Conservation (phyloP, 2,888 invertebrate species). For the Acleris literana region DNA sequence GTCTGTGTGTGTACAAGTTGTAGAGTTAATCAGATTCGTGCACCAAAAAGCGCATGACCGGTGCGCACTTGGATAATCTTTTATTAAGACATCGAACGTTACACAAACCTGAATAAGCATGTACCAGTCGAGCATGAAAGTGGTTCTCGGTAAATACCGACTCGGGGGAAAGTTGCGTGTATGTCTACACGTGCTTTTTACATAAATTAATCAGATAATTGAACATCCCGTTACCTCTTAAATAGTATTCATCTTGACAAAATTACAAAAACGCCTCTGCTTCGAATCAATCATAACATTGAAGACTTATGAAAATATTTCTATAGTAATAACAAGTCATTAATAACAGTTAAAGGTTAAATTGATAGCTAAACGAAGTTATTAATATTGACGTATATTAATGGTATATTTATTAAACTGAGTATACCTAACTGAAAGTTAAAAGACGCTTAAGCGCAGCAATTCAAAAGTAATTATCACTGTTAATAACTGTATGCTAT, state of each 20-base stretch:
- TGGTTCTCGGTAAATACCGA: constrained; percentile 45
- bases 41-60: constrained; percentile 3
- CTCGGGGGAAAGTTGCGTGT: constrained; percentile 37
- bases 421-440: constrained; percentile 26
- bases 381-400: constrained; percentile 28
- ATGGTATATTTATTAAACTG: constrained; percentile 32
- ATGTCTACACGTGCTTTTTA: constrained; percentile 32
- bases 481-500: constrained; percentile 30
- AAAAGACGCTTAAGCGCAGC: constrained; percentile 5
- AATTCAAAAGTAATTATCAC: constrained; percentile 26
- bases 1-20: not conserved
- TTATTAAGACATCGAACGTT: constrained; percentile 36
- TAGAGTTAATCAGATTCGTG: constrained; percentile 9
- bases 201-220: constrained; percentile 30
- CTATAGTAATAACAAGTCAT: constrained; percentile 21
- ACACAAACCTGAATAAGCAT: constrained; percentile 34
- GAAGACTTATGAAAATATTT: constrained; percentile 12
- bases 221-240: constrained; percentile 20
- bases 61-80: constrained; percentile 25
- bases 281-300: constrained; percentile 1
- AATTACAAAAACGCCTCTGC: not conserved
- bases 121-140: constrained; percentile 43
- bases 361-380: constrained; percentile 13
- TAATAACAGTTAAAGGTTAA: constrained; percentile 22
- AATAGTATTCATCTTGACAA: not conserved